Base-by-base conservation (phyloP, 2,888 invertebrate genomes). In the Drosophila austrosaltans region DNA sequence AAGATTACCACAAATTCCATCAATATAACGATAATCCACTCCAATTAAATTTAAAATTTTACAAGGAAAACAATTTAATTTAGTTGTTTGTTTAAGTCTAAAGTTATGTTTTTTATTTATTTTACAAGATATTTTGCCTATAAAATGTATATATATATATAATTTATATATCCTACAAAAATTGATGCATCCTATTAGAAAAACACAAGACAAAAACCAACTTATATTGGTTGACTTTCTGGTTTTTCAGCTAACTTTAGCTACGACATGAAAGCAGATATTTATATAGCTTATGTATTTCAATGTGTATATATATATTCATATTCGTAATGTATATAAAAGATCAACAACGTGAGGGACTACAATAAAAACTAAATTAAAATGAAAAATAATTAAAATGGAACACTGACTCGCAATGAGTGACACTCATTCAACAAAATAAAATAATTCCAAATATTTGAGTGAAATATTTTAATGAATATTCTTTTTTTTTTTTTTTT, bases 81-180 rank as follows among this genome's bases (percentile, higher is more conserved):
- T 71, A 66, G 79, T 75, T 20, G 57, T 63, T 68, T 69, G 73
- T 81, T 82, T 83, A 81, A 70, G 63, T 81, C 80, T 72, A 82
- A 69, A 79, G 73, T 80, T 79, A 81, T 72, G 76, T 57, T 48
- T 57, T 48, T 48, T 48, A 78, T 90, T 81, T 85, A 87, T 86
- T 77, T 75, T 79, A 78, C 72, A 76, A 58, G 53, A n/a, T 39
- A 57, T 63, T 73, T 65, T 68, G 66, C 44, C 84, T 86, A 86
- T 66, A 70, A 68, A 74, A 77, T 66, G 71, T 63, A 76, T 68
- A 72, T 60, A 72, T 68, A 66, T 72, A 70, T 16, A 16, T 67
- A 40, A 56, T 62, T 57, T 58, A 56, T 58, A 63, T 67, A 75
- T 53, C 68, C 69, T 74, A 74, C 36, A 64, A 58, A 78, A 63